Base-by-base conservation (phyloP, 2,113 vertebrate genomes). In the Stigmatopora nigra region DNA sequence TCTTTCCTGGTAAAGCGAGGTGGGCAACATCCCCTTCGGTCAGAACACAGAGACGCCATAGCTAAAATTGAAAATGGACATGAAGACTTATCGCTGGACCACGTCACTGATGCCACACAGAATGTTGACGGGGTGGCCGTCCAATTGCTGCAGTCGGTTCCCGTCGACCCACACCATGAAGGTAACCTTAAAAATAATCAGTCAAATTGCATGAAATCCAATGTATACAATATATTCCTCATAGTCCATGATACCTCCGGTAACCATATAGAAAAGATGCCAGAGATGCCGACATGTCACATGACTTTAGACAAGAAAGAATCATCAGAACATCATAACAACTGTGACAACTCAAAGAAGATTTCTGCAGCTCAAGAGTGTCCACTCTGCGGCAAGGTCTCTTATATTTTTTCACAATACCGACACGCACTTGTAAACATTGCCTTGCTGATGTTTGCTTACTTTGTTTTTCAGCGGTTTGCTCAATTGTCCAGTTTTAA, bases 1-100 rank as follows among this genome's bases (percentile, higher is more conserved):
- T 91, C 90, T 1, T 91, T 91, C 70, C 66, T 91, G 81, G 89
- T 91, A 56, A 91, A 87, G 67, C 79, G 86, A n/a, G 85, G 82
- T 65, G 80, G 82, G 38, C 76, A 82, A n/a, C 70, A 76, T 47
- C 64, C 78, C 51, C 63, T 78, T 25, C 82, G 78, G 35, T 65
- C 57, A 2, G 1, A 55, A 52, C 69, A 63, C 0, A 71, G 73
- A 25, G 76, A 4, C 58, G 72, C 0, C 65, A 52, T 31, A 46
- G 57, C 11, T 13, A 53, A 72, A 31, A 38, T 72, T 38, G 60
- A 65, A 6, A 44, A 16, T 0, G 64, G 44, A 38, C 20, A 70
- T 62, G 76, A 72, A 69, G 64, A 72, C 19, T 14, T 65, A 45
- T 41, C 73, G 44, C 41, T 78, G 67, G 61, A 15, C 63, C 49